These are phyloP conservation scores for Daubentonia madagascariensis DNA, from an alignment of 2,113 vertebrate genomes.

Conservation along the genomic window DNA sequence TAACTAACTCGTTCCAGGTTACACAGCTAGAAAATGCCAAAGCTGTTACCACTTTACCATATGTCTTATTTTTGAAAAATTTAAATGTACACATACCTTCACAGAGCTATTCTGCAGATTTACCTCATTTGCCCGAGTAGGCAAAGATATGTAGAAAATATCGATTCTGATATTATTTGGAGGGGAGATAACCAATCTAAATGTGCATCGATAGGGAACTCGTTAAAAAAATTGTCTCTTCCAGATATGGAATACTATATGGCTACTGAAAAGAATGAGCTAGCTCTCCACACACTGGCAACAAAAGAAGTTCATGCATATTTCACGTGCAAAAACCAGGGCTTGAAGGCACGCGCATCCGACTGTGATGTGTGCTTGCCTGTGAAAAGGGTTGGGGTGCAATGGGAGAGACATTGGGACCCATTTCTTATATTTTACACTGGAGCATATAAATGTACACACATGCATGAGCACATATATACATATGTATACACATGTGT, in stretches of 20 bases:
- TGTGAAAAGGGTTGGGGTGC: neutral
- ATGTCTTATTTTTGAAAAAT: neutral
- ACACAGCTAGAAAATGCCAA: neutral
- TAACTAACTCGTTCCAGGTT: neutral
- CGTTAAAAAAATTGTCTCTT: neutral
- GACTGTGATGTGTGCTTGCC: neutral
- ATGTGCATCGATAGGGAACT: accelerated
- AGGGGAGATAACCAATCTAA: neutral
- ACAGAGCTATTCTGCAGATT: neutral
- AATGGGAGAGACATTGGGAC: too few relatives aligned
- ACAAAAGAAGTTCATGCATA: neutral
- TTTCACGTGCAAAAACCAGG: accelerated
- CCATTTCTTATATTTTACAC: neutral
- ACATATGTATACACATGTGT: neutral
- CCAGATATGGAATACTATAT: neutral
- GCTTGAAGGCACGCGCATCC: accelerated
- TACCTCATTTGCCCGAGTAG: neutral
- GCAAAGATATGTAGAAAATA: neutral
- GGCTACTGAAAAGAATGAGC: neutral
- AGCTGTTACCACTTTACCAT: too few relatives aligned
- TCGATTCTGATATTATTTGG: neutral
- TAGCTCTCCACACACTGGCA: accelerated
- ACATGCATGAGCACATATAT: neutral
- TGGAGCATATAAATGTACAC: accelerated
- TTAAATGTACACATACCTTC: accelerated